Evolutionary conservation across 2,113 vertebrate genomes (phyloP).

Genomic region (Tapirus terrestris): DNA sequence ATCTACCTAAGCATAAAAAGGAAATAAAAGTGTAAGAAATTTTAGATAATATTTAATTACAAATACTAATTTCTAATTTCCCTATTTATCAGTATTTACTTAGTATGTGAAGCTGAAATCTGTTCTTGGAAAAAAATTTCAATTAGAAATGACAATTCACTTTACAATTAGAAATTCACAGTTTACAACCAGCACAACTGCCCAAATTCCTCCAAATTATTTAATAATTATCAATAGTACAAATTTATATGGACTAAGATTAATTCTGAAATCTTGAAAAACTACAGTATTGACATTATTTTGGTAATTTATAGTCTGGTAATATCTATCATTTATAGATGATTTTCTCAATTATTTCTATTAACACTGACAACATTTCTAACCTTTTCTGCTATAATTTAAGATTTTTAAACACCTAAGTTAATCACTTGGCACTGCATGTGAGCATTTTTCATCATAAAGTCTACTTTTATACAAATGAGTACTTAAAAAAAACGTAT

Average conservation of each 20-base stretch:
- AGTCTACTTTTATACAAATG: constrained; percentile 68
- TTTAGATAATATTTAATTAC: constrained; percentile 72
- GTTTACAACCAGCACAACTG: constrained; percentile 80
- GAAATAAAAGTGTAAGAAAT: constrained; percentile 69
- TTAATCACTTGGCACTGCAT: constrained; percentile 81
- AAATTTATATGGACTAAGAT: constrained; percentile 80
- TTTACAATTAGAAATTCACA: constrained; percentile 84
- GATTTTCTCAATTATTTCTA: constrained; percentile 74
- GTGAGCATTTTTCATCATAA: constrained; percentile 75
- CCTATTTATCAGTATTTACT: constrained; percentile 71
- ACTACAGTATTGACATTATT: constrained; percentile 82
- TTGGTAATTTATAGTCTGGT: constrained; percentile 72
- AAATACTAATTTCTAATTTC: constrained; percentile 71
- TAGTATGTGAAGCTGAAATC: constrained; percentile 72
- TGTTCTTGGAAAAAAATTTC: constrained; percentile 64
- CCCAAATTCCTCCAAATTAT: constrained; percentile 80
- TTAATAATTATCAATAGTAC: constrained; percentile 81
- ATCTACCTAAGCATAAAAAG: constrained; percentile 66
- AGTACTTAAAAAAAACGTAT: constrained; percentile 74
- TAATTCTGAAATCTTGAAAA: constrained; percentile 83
- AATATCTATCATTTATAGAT: constrained; percentile 81
- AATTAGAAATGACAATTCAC: constrained; percentile 75
- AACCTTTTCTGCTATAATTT: constrained; percentile 77
- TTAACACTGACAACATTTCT: constrained; percentile 72
- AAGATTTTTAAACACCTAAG: constrained; percentile 70